Evolutionary conservation across 2,797 vertebrate species (phyloP).

Genomic region (Ibycter americanus): DNA sequence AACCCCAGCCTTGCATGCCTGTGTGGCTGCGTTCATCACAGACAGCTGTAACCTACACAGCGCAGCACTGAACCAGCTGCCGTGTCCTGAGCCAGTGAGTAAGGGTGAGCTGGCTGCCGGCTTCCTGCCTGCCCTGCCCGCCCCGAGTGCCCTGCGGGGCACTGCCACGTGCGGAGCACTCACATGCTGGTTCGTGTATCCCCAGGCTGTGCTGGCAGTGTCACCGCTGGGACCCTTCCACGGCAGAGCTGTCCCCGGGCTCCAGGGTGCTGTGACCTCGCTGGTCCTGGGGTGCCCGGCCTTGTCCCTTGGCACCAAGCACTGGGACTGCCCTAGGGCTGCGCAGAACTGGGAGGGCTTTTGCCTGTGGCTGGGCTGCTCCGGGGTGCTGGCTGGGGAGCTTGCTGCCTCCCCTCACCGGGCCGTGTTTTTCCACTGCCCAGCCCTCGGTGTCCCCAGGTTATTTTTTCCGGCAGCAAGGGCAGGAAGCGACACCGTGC

Average conservation of each 20-base stretch:
- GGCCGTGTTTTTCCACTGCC: background rate
- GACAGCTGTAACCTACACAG: rapidly evolving
- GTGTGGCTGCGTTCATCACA: rapidly evolving
- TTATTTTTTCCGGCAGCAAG: conserved; percentile 11
- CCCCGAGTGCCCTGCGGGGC: background rate
- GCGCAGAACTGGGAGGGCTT: rapidly evolving
- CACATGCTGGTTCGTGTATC: background rate
- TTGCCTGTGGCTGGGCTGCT: background rate
- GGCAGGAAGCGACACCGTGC: background rate
- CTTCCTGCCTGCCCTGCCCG: background rate
- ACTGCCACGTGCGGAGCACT: background rate
- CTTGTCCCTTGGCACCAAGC: background rate
- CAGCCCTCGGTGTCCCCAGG: background rate
- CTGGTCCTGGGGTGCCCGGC: background rate
- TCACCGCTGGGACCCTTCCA: background rate
- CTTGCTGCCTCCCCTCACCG: background rate
- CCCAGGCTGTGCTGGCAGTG: background rate
- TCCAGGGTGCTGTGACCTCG: background rate
- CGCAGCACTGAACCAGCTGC: rapidly evolving
- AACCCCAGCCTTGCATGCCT: background rate
- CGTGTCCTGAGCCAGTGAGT: background rate
- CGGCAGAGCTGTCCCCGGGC: background rate
- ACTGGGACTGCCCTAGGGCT: rapidly evolving
- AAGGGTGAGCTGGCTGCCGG: conserved; percentile 8
- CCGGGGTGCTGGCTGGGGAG: background rate